Base-by-base conservation (phyloP, 2,888 invertebrate species). In the Drosophila niveifrons region DNA sequence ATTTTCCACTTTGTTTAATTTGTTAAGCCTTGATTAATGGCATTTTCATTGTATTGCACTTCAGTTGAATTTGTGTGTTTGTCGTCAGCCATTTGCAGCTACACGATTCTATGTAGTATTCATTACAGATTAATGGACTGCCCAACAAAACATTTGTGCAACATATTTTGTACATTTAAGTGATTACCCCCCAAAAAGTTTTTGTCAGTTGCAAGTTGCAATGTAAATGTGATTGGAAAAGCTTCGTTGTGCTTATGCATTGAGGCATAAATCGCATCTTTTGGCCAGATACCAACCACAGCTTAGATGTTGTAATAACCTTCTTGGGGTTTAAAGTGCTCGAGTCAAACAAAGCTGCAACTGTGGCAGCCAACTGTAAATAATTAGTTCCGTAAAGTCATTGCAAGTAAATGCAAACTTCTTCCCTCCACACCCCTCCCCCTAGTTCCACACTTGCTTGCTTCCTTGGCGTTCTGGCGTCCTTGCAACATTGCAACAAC, bases 1-100 rank as follows among this genome's bases (percentile, higher is more conserved):
- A 90, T 89, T 90, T 91, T 90, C 90, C 91, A 90, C 88, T 80
- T 91, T 88, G 89, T 90, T 90, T 90, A 89, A 87, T 90, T 89
- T 85, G 82, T 79, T 81, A 86, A 73, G 87, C 80, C 75, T 84
- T 90, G 91, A 90, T 89, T 85, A 91, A 90, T 90, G 85, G 82
- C 73, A 82, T 84, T 81, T 90, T 81, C 89, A 90, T 88, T 82
- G 89, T 23, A 23, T 71, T 58, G 46, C 65, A 70, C 68, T 66
- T 72, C 56, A 71, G 51, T 58, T 66, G 44, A 53, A 43, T 46
- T 8, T 36, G 23, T 23, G 23, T 23, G n/a, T 23, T 31, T 17
- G 13, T 41, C 41, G 8, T 56, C 43, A 36, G 13, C 28, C 41
- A 59, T 41, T 55, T 28, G 11, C 34, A 64, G 59, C 47, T 47